These are phyloP conservation scores for Drosophila fuyamai DNA, from an alignment of 1,140 invertebrate genomes.

Conservation along the genomic window DNA sequence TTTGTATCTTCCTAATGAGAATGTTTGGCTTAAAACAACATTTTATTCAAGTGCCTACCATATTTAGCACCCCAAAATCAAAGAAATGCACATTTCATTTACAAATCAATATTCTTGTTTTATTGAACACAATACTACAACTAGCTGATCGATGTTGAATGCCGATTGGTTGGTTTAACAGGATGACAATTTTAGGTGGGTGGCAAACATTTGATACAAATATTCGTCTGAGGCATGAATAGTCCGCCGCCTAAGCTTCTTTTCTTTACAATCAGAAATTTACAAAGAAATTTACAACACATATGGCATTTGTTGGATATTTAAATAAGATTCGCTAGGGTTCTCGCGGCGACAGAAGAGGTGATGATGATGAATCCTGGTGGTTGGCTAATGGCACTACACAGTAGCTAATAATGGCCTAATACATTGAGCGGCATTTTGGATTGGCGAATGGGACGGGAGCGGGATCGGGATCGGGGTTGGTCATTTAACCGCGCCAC, in stretches of 20 bases:
- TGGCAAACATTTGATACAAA: conserved; percentile 81
- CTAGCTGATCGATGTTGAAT: conserved; percentile 66
- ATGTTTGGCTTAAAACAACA: too few relatives aligned
- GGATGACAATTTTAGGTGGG: conserved; percentile 35
- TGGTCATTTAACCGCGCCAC: conserved; percentile 67
- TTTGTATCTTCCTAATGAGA: too few relatives aligned
- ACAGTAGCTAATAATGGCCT: conserved; percentile 83
- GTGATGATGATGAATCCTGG: conserved; percentile 23
- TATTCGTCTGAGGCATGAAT: conserved; percentile 57
- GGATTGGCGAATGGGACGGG: conserved; percentile 13
- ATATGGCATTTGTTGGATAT: conserved; percentile 61
- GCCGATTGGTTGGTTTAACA: conserved; percentile 47
- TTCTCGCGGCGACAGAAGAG: conserved; percentile 39
- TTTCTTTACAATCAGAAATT: conserved; percentile 30
- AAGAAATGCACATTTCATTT: conserved; percentile 7
- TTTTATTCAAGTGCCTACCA: too few relatives aligned
- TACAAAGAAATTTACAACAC: conserved; percentile 29
- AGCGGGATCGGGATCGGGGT: too few relatives aligned
- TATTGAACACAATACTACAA: conserved; percentile 74
- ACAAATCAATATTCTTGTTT: conserved; percentile 71
- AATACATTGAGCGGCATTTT: conserved; percentile 78
- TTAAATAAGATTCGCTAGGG: conserved; percentile 48
- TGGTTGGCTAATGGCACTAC: conserved; percentile 74
- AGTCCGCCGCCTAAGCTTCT: conserved; percentile 26
- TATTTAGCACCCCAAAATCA: neutral